These are phyloP conservation scores for Dermatemys mawii DNA, from an alignment of 2,113 vertebrate species.

Conservation along the genomic window DNA sequence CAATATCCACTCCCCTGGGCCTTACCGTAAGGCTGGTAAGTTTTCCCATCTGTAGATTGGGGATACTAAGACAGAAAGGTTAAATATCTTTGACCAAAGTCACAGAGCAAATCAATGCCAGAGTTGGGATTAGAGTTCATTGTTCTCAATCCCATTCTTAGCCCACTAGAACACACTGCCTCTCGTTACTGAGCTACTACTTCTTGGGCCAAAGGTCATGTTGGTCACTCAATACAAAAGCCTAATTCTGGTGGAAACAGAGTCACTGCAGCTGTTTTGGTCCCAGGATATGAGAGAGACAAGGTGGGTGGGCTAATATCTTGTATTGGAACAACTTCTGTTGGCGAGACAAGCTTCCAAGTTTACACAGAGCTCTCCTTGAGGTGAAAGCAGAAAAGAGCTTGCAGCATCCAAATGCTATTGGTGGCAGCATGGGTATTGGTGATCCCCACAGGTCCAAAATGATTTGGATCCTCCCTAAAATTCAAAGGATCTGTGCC, in stretches of 20 bases:
- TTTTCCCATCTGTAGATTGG: no score
- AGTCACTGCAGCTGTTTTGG: not conserved
- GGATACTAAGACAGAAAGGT: not conserved
- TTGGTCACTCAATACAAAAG: not conserved
- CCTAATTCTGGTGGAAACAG: not conserved
- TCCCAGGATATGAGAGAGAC: not conserved
- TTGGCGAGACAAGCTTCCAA: not conserved
- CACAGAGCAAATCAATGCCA: not conserved
- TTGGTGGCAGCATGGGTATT: not conserved
- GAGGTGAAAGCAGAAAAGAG: not conserved
- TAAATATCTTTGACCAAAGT: not conserved
- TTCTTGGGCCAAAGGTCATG: not conserved
- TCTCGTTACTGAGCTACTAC: rapidly evolving
- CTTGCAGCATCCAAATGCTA: not conserved
- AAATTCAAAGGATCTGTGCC: not conserved
- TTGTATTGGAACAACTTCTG: not conserved
- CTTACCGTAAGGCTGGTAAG: not conserved
- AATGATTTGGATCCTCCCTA: not conserved
- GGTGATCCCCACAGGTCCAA: not conserved
- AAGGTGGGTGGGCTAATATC: not conserved
- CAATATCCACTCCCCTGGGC: rapidly evolving
- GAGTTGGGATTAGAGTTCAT: no score
- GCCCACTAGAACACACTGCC: not conserved
- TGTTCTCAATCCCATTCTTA: rapidly evolving
- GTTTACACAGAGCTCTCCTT: not conserved